phyloP scores from a whole-genome alignment of 2,888 invertebrate genomes.

The Hartigia nigra region DNA sequence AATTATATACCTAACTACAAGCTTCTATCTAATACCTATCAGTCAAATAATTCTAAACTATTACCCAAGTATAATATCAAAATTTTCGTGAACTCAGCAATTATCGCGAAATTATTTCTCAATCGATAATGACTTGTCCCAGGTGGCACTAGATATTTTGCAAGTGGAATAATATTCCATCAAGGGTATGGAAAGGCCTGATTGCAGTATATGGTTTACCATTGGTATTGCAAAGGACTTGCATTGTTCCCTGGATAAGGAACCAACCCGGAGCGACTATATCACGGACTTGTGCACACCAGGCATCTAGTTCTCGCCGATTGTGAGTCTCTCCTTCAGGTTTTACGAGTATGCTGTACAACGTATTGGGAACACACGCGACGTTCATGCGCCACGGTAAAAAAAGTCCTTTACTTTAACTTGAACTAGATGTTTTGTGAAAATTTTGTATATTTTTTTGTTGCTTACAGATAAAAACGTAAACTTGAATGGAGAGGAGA shows the following conservation, averaged over 20 bases:
- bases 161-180: background rate
- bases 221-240: conserved; percentile 23
- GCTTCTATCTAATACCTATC: background rate
- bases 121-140: background rate
- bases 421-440: background rate
- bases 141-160: background rate
- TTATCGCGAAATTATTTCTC: background rate
- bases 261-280: conserved; percentile 25
- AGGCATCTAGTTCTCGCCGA: conserved; percentile 35
- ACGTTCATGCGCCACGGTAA: background rate
- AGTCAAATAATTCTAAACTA: background rate
- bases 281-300: conserved; percentile 40
- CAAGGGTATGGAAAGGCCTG: background rate
- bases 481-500: background rate
- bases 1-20: background rate
- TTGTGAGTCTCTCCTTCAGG: conserved; percentile 2
- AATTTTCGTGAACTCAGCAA: background rate
- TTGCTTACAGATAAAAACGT: background rate
- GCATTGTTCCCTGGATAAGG: conserved; percentile 43
- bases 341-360: background rate
- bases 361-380: background rate
- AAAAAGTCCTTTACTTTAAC: background rate
- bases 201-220: background rate
- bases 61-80: background rate
- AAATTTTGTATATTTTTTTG: background rate